phyloP scores from a whole-genome alignment of 2,113 vertebrate genomes.

The Aythya baeri region DNA sequence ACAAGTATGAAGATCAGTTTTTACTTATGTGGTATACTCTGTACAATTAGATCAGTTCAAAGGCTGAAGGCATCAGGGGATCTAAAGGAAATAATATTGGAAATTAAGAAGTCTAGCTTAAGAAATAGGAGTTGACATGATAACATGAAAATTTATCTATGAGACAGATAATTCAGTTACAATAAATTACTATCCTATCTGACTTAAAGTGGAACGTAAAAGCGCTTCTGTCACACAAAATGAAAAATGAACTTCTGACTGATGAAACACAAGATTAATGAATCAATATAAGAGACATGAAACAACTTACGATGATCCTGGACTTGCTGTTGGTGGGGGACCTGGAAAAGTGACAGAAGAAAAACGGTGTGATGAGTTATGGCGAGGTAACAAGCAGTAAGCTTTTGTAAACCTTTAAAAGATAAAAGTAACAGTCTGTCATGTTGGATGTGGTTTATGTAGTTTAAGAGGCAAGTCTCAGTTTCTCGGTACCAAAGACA shows the following conservation, averaged over 20 bases:
- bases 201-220: slow-evolving; percentile 11
- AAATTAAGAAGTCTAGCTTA: slow-evolving; percentile 22
- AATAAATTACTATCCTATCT: slow-evolving; percentile 25
- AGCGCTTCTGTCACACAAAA: not conserved
- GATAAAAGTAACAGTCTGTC: slow-evolving; percentile 43
- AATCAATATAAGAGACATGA: slow-evolving; percentile 17
- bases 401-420: slow-evolving; percentile 42
- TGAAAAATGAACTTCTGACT: slow-evolving; percentile 56
- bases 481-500: not conserved
- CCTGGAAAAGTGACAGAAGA: slow-evolving; percentile 82
- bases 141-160: not conserved
- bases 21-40: not conserved
- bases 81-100: not conserved
- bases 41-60: not conserved
- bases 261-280: slow-evolving; percentile 44
- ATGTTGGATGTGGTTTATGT: not conserved
- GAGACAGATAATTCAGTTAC: not conserved
- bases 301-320: slow-evolving; percentile 93
- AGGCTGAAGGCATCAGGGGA: slow-evolving; percentile 13
- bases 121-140: slow-evolving; percentile 23
- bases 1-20: not conserved
- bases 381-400: slow-evolving; percentile 6
- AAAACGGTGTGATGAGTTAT: slow-evolving; percentile 60
- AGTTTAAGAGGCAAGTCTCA: not conserved
- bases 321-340: slow-evolving; percentile 89